phyloP scores from a whole-genome alignment of 2,888 invertebrate species.

The Sthenelais limicola region DNA sequence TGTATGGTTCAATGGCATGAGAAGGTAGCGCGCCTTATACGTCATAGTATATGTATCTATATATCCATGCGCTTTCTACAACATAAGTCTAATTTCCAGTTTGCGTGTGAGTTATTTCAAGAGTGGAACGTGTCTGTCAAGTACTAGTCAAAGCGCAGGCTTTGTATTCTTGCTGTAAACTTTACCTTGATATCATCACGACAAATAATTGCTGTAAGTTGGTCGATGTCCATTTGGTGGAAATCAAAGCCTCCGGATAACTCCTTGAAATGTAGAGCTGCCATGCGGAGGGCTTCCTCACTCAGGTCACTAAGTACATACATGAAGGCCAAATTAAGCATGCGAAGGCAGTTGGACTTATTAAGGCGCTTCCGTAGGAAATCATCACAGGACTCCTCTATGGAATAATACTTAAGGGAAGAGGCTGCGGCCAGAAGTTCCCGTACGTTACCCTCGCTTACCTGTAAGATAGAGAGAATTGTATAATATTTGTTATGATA shows the following conservation, averaged over 20 bases:
- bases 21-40: too few species aligned
- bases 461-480: constrained; percentile 22
- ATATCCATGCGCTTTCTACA: too few species aligned
- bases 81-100: too few species aligned
- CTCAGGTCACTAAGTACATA: constrained; percentile 51
- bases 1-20: too few species aligned
- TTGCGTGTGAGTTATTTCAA: too few species aligned
- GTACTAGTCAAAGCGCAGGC: too few species aligned
- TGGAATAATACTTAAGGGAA: constrained; percentile 53
- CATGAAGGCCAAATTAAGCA: constrained; percentile 54
- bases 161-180: too few species aligned
- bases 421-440: constrained; percentile 55
- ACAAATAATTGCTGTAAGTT: constrained; percentile 42
- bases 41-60: too few species aligned
- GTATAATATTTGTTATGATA: too few species aligned
- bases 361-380: constrained; percentile 54
- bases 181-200: constrained; percentile 42
- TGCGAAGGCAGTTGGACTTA: constrained; percentile 56
- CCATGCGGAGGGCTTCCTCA: constrained; percentile 52
- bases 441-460: constrained; percentile 55
- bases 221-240: constrained; percentile 53
- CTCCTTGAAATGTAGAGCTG: constrained; percentile 55
- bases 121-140: too few species aligned
- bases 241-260: constrained; percentile 53
- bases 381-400: constrained; percentile 57